Base-by-base conservation (phyloP, 2,797 vertebrate genomes). In the Bucorvus abyssinicus region DNA sequence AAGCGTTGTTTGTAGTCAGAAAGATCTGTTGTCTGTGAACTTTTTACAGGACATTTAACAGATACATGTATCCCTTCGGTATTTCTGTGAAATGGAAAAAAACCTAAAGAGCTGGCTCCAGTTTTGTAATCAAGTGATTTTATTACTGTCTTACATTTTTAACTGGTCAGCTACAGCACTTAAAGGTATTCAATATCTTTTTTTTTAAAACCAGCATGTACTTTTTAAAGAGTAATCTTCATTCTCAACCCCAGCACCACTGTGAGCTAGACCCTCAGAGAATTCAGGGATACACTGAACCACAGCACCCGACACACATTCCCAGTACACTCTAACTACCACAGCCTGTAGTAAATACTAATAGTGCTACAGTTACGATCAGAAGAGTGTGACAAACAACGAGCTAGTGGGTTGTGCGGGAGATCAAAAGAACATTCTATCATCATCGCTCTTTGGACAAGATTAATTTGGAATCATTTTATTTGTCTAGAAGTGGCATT, bases 281-380 rank as follows among this genome's bases (percentile, higher is more conserved):
- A 65, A 34, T 22, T 36, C 10, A 47, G 27, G 30, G 70, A 30
- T 10, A 32, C 14, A 10, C 19, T 22, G 52, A 44, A 8, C 32
- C 36, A 10, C 1, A 59, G 50, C 38, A 55, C 30, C 20, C 1
- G 2, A 27, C 4, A 26, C 17, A 6, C 12, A 3, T 15, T 44
- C 42, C 63, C 70, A 9, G n/a, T 8, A 13, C 5, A 0, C 12
- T 40, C 1, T 14, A 67, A 61, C n/a, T 45, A 27, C 60, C 55
- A 61, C 45, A 60, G 27, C 6, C 32, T 20, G 6, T 1, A 75
- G 47, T 4, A 67, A 55, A 9, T 7, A 44, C 4, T 55, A 75
- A 22, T 6, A 36, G 32, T 7, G 22, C 40, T 8, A 6, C n/a
- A 21, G 53, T 36, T 52, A 26, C 26, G 21, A 5, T 3, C 34